These are phyloP conservation scores for Notothenia rossii DNA, from an alignment of 2,113 vertebrate genomes.

Conservation along the genomic window DNA sequence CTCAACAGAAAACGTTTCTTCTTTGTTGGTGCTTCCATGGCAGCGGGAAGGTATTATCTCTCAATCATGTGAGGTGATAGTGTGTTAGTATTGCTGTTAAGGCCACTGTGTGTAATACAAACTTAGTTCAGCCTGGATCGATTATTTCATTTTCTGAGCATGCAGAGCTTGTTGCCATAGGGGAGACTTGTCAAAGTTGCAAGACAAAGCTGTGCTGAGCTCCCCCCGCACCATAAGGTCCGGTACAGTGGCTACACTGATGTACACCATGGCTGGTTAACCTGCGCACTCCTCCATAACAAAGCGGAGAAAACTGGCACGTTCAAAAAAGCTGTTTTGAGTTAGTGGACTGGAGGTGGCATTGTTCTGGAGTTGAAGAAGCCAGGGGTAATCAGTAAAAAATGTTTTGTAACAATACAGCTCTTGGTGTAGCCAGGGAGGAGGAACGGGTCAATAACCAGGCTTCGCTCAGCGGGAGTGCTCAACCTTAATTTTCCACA, in stretches of 20 bases:
- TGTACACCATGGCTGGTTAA: constrained; percentile 28
- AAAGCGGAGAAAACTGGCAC: not conserved
- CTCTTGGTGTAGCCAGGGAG: not conserved
- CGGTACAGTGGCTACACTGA: not conserved
- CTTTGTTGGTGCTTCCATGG: constrained; percentile 4
- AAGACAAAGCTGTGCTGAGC: constrained; percentile 21
- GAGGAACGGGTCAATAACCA: not conserved
- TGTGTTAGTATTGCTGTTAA: not conserved
- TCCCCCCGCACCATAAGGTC: constrained; percentile 13
- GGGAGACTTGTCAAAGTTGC: constrained; percentile 31
- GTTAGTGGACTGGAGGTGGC: not conserved
- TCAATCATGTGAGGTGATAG: not conserved
- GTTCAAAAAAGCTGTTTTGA: not conserved
- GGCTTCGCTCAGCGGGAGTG: constrained; percentile 13
- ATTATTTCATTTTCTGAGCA: constrained; percentile 23
- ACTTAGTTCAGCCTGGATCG: not conserved
- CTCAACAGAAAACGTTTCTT: constrained; percentile 12
- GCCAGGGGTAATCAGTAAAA: not conserved
- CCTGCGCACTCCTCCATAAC: not conserved
- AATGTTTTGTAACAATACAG: not conserved
- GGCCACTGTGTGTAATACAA: not conserved
- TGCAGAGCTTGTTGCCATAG: constrained; percentile 15
- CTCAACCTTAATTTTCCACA: constrained; percentile 35
- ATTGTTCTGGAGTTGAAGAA: not conserved
- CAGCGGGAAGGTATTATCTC: constrained; percentile 1